Percentiles rank a stretch among this genome's conserved stretches.
Conservation (phyloP, 1,140 invertebrate genomes). For the Probaryconus sp. region DNA sequence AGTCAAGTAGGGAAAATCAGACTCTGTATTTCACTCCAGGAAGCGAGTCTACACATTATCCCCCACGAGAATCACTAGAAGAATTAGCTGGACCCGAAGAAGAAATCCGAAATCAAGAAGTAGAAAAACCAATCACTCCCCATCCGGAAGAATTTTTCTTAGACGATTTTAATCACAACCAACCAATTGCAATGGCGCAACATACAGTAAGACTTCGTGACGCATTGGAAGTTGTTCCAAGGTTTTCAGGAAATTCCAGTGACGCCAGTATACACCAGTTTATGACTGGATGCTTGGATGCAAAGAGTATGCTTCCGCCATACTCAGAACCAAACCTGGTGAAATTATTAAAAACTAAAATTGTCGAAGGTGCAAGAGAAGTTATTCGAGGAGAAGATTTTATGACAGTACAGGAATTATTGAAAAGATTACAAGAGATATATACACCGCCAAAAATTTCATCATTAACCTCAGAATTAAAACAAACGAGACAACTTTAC, state of each 20-base stretch:
- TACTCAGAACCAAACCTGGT: background rate
- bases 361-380: background rate
- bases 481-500: no score
- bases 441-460: background rate
- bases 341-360: background rate
- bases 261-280: background rate
- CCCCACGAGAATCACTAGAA: no score
- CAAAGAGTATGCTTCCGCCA: conserved; percentile 1
- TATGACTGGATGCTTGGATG: background rate
- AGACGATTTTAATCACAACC: no score
- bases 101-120: no score
- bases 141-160: no score
- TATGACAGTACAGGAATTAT: background rate
- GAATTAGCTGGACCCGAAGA: no score
- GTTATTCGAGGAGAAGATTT: background rate
- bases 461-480: background rate
- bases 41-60: no score
- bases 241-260: background rate
- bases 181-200: no score
- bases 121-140: no score
- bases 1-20: no score
- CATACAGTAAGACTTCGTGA: background rate
- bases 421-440: background rate
- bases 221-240: background rate
- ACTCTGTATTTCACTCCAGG: no score